Base-by-base conservation (phyloP, 2,113 vertebrate genomes). In the Cyrtonyx montezumae region DNA sequence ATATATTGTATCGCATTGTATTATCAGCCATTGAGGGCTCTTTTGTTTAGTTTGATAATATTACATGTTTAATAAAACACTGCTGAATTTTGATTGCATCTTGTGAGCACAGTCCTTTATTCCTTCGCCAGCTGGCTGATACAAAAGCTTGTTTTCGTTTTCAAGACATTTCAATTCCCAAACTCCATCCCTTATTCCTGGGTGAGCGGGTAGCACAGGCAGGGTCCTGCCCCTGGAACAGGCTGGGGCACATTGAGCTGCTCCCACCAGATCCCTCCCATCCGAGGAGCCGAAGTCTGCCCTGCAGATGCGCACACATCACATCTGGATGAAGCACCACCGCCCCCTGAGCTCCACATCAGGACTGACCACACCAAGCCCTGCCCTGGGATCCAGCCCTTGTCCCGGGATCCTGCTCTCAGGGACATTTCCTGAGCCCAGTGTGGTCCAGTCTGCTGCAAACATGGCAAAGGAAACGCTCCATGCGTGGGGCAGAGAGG, bases 61-160 rank as follows among this genome's bases (percentile, higher is more conserved):
- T 97, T 96, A 97, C 95, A 92, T 97, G 97, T 97, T 97, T 96
- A 97, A 96, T 97, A 97, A 97, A 97, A 97, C 95, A 96, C 93
- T 94, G 89, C 51, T 95, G 91, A 96, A 96, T 97, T 97, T 96
- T 97, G 95, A 97, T 96, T 97, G 96, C 97, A 95, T 97, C 96
- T 95, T 96, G 95, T 95, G 95, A 97, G 91, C 82, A 1, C 79
- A 86, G 92, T 94, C 95, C 90, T 97, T 97, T 97, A 94, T 97
- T 91, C 93, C 95, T 91, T 92, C 93, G 90, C 96, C 96, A 97
- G 96, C 96, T 97, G 96, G 95, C 95, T 96, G 95, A 95, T 96
- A 96, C 95, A 97, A 97, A 97, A 94, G 97, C 96, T 92, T 96
- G 87, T 97, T 96, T 95, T 95, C 96, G 91, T 95, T 97, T 97